A percentile compares a stretch with the other conserved stretches of the same genome.
Evolutionary conservation across 1,140 invertebrate genomes (phyloP).

Genomic region (Leptopilina boulardi): DNA sequence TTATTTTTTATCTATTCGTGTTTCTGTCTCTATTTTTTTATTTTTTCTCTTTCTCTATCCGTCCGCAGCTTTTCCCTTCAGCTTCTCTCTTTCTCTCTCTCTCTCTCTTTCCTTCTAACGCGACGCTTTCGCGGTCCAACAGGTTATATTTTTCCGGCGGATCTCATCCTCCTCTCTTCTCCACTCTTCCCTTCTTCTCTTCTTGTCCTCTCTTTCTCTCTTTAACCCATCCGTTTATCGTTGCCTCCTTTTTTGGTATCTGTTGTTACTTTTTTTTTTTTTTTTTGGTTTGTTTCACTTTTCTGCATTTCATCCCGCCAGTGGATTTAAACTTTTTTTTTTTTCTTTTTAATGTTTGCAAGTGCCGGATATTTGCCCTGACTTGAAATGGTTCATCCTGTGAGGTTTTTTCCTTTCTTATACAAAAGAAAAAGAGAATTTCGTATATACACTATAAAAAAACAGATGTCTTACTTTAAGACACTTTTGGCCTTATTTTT

Average conservation of each 20-base stretch:
- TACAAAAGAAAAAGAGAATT: too few species aligned
- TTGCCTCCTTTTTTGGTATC: not conserved
- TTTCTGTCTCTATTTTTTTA: not conserved
- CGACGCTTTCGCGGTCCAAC: conserved; percentile 71
- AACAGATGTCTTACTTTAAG: too few species aligned
- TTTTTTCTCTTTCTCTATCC: conserved; percentile 27
- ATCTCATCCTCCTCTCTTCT: conserved; percentile 48
- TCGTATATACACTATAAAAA: too few species aligned
- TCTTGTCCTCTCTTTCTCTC: conserved; percentile 41
- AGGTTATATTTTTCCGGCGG: conserved; percentile 74
- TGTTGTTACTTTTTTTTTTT: conserved; percentile 22
- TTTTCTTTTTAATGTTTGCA: conserved; percentile 54
- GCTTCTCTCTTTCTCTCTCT: conserved; percentile 59
- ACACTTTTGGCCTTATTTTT: too few species aligned
- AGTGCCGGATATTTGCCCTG: conserved; percentile 49
- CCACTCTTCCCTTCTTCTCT: conserved; percentile 46
- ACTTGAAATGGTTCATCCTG: conserved; percentile 41
- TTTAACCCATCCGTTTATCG: conserved; percentile 37
- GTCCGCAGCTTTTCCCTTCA: conserved; percentile 32
- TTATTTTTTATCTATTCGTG: conserved; percentile 56
- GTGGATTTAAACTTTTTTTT: conserved; percentile 55
- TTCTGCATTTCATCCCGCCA: conserved; percentile 42
- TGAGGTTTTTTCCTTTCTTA: too few species aligned
- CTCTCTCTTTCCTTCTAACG: conserved; percentile 55
- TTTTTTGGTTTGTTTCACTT: conserved; percentile 36